Conservation (phyloP, 2,797 vertebrate species). For the Crax fasciolata region DNA sequence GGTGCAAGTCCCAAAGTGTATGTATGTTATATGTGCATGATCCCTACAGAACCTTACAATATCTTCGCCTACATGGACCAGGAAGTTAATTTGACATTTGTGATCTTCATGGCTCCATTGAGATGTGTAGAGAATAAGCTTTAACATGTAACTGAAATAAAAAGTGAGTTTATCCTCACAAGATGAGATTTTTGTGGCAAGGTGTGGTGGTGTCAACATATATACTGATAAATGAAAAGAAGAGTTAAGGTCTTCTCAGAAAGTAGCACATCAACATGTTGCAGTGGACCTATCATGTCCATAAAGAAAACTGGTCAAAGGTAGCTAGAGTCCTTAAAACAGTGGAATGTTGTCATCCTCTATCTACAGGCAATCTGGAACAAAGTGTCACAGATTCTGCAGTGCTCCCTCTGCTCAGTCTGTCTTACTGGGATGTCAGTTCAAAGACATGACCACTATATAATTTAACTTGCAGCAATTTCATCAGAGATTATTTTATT, state of each 20-base stretch:
- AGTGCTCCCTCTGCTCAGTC: not conserved
- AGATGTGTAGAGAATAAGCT: not conserved
- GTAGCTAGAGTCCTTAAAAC: not conserved
- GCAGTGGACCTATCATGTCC: not conserved
- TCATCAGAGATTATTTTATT: not conserved
- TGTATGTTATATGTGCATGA: not conserved
- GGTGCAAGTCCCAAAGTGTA: conserved; percentile 15
- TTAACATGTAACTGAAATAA: not conserved
- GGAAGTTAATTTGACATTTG: not conserved
- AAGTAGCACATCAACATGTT: not conserved
- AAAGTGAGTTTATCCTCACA: not conserved
- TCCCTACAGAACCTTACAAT: not conserved
- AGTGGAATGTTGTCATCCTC: not conserved
- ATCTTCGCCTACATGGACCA: not conserved
- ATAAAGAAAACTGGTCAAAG: not conserved
- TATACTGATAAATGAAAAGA: not conserved
- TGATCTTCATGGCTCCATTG: accelerated
- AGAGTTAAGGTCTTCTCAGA: not conserved
- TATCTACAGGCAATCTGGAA: not conserved
- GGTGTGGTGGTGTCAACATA: not conserved
- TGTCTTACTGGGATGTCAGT: not conserved
- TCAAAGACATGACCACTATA: not conserved
- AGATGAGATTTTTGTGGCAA: not conserved
- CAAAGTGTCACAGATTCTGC: not conserved
- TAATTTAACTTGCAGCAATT: not conserved